Conservation (phyloP, 2,888 invertebrate genomes). For the Diplolepis rosae region DNA sequence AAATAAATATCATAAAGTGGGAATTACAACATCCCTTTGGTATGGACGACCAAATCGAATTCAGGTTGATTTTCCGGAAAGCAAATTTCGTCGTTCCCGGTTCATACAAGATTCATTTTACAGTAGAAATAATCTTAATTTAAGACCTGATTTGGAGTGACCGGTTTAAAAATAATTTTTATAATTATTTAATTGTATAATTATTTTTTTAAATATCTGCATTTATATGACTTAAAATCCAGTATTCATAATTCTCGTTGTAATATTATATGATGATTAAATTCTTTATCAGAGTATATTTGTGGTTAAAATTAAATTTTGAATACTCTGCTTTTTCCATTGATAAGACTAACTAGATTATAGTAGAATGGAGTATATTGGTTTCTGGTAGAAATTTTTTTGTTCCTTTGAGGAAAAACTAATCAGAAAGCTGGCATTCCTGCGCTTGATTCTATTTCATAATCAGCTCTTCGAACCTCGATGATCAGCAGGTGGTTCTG, state of each 20-base stretch:
- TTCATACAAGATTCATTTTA: conserved; percentile 53
- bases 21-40: conserved; percentile 56
- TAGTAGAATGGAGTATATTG: too few species aligned
- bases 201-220: too few species aligned
- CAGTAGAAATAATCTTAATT: conserved; percentile 47
- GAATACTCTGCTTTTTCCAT: too few species aligned
- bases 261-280: too few species aligned
- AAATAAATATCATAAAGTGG: conserved; percentile 56
- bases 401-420: neutral
- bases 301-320: too few species aligned
- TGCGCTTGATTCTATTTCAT: conserved; percentile 32
- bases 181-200: too few species aligned
- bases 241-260: too few species aligned
- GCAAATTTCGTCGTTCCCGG: conserved; percentile 56
- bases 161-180: neutral
- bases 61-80: conserved; percentile 57
- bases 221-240: too few species aligned
- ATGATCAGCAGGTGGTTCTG: conserved; percentile 32
- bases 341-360: too few species aligned
- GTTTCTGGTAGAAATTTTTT: too few species aligned
- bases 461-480: conserved; percentile 8
- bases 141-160: conserved; percentile 37
- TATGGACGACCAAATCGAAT: conserved; percentile 62
- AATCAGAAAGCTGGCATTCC: neutral
- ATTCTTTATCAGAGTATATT: too few species aligned